Base-by-base conservation (phyloP, 2,797 vertebrate genomes). In the Aviceda cuculoides region DNA sequence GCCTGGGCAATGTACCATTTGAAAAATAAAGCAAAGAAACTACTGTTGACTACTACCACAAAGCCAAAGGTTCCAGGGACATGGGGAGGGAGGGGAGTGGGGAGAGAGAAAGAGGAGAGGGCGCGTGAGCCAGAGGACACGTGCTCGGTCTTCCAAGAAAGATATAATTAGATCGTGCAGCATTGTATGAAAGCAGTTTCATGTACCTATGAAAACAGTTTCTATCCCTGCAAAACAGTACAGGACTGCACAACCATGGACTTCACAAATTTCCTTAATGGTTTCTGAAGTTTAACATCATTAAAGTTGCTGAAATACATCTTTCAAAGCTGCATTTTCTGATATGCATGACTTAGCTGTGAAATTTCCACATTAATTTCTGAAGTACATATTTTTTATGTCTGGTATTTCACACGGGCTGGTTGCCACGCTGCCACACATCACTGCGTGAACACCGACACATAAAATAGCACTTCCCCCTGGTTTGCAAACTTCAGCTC, bases 111-210 rank as follows among this genome's bases (percentile, higher is more conserved):
- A 82, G 55, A 70, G 46, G 28, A 70, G 44, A 49, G 29, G 49
- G 61, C 3, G 1, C 2, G 13, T 42, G 49, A 96, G 78, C 59
- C 74, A 80, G 59, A 53, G 37, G 65, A 90, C 91, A 90, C 2
- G 2, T 77, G 83, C 59, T 82, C 59, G 67, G 50, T 66, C 88
- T 93, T 95, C 91, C 88, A 90, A 90, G 91, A 95, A 95, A 92
- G 96, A 93, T 94, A 93, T 75, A 95, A 95, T 97, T 96, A 96
- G 90, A 94, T 39, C 8, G 0, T 44, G 66, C 59, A 63, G 70
- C 1, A 16, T 42, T 75, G 65, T 78, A 74, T 19, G 49, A 74
- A 87, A 58, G 61, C 56, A 49, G 61, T 42, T 93, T 86, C 40
- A 55, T 3, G 62, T 72, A 93, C 85, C 42, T 72, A 82, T 3